phyloP scores from a whole-genome alignment of 2,888 invertebrate species.

The Zeuzera pyrina region DNA sequence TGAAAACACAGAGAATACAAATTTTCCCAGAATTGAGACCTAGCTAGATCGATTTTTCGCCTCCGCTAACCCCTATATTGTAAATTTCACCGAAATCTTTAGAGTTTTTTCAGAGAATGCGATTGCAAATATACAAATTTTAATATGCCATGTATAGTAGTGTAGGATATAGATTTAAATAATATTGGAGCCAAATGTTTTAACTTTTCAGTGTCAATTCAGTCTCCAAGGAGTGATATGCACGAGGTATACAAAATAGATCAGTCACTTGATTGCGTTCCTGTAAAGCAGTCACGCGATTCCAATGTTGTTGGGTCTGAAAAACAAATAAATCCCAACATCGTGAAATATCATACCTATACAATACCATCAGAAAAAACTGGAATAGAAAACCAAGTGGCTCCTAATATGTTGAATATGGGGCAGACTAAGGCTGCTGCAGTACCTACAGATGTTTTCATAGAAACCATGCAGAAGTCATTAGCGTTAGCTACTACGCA shows the following conservation, averaged over 20 bases:
- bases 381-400: slow-evolving; percentile 15
- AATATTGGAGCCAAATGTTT: no score
- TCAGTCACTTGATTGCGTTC: slow-evolving; percentile 45
- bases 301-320: slow-evolving; percentile 18
- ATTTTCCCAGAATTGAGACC: no score
- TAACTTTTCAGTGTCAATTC: no score
- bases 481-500: slow-evolving; percentile 35
- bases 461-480: slow-evolving; percentile 37
- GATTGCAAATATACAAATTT: no score
- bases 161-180: no score
- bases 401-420: neutral
- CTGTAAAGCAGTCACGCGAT: slow-evolving; percentile 46
- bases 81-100: no score
- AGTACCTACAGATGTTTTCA: slow-evolving; percentile 35
- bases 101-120: no score
- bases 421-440: neutral
- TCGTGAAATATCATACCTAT: neutral
- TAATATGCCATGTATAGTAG: no score
- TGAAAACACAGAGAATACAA: no score
- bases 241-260: slow-evolving; percentile 33
- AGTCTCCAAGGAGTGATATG: no score
- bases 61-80: no score
- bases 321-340: slow-evolving; percentile 18
- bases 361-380: slow-evolving; percentile 1
- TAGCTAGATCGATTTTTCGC: no score